These are phyloP conservation scores for Limonius californicus DNA, from an alignment of 1,140 invertebrate genomes.

Conservation along the genomic window DNA sequence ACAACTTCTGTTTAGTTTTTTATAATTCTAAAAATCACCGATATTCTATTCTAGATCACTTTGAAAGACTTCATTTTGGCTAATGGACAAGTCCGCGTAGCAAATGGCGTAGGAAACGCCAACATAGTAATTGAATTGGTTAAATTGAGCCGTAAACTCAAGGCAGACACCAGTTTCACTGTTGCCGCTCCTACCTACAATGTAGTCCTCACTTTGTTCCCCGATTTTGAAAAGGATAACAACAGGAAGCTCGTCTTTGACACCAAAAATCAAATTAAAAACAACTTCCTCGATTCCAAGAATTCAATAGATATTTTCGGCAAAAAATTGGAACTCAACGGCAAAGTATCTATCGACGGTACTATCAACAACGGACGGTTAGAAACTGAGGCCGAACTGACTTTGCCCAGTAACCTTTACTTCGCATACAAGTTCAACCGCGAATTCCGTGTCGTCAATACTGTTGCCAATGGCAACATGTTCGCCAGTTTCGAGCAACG, in stretches of 20 bases:
- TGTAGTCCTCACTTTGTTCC: constrained; percentile 56
- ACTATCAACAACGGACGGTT: constrained; percentile 47
- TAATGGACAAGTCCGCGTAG: constrained; percentile 55
- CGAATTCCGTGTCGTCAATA: constrained; percentile 41
- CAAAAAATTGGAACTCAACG: constrained; percentile 53
- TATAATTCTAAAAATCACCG: no score
- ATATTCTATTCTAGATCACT: constrained; percentile 48
- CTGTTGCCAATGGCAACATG: constrained; percentile 47
- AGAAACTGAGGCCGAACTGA: constrained; percentile 51
- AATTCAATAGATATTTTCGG: constrained; percentile 24
- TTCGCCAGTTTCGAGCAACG: constrained; percentile 51
- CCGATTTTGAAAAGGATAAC: constrained; percentile 66
- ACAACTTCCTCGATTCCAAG: constrained; percentile 60
- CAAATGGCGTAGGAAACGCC: constrained; percentile 55
- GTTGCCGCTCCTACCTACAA: constrained; percentile 55
- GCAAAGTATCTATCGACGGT: constrained; percentile 50
- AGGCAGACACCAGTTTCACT: constrained; percentile 56
- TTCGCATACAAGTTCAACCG: constrained; percentile 51
- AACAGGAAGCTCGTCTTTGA: constrained; percentile 59
- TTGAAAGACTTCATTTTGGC: constrained; percentile 53
- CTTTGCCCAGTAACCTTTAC: constrained; percentile 55
- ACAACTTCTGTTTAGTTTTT: no score
- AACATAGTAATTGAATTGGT: constrained; percentile 52
- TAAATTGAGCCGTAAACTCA: constrained; percentile 57
- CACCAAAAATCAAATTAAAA: constrained; percentile 57